Base-by-base conservation (phyloP, 2,888 invertebrate species). In the Nowickia ferox region DNA sequence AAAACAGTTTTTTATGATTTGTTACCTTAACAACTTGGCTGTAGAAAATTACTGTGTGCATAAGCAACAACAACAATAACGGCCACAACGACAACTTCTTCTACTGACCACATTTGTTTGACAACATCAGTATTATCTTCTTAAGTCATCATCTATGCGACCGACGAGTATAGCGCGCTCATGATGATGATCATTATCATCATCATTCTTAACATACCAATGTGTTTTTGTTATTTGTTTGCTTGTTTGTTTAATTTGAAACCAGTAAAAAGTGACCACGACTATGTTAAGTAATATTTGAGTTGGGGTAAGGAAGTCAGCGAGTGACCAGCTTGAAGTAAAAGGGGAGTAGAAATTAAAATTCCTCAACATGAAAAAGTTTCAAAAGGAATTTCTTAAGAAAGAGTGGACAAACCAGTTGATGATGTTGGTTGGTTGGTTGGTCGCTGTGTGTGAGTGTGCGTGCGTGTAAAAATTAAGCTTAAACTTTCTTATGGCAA, bases 1-100 rank as follows among this genome's bases (percentile, higher is more conserved):
- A 57, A 71, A 65, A 77, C 46, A 77, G 38, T 61, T 77, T n/a
- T 83, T 83, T 76, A 79, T 83, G 83, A 82, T 75, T 83, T 86
- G 83, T 83, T 79, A 86, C 53, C 51, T 83, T 66, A 83, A 71
- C 75, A 84, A 80, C 61, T 76, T 65, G 42, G 38, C 51, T 65
- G 40, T 40, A 63, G 44, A 55, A 42, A 44, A 55, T 66, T 42
- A 51, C 72, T 57, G 19, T 51, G 17, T 57, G 15, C 38, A 17
- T 6, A 53, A 55, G 17, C 22, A 19, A 55, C 40, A 51, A 10
- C 8, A 11, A 17, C 63, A 44, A 13, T 40, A 51, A 74, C 72
- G 15, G 44, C 19, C 5, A 55, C 5, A 44, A 79, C 46, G n/a
- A 48, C 19, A 38, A 30, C 46, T 17, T 44, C 55, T 38, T 42